phyloP scores from a whole-genome alignment of 1,140 invertebrate genomes.

The Tetraneura akinire region DNA sequence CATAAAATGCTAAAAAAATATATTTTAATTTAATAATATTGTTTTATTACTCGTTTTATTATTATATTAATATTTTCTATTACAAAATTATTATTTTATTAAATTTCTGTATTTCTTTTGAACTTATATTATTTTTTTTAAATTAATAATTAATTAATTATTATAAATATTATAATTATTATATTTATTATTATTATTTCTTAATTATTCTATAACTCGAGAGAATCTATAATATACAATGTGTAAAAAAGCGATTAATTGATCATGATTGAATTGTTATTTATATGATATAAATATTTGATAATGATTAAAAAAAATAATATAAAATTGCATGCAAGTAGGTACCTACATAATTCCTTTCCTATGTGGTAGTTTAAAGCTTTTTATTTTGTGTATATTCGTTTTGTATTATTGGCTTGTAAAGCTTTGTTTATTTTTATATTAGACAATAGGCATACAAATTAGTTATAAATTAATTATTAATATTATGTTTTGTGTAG shows the following conservation, averaged over 20 bases:
- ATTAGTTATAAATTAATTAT: background rate
- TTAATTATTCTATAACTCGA: too few relatives aligned
- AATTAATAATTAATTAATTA: too few relatives aligned
- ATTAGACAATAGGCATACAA: background rate
- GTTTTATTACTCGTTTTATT: too few relatives aligned
- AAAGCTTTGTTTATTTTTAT: constrained; percentile 3
- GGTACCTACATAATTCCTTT: background rate
- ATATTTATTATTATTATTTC: too few relatives aligned
- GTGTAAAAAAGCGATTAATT: constrained; percentile 14
- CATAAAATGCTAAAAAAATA: too few relatives aligned
- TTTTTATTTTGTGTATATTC: constrained; percentile 39
- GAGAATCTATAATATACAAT: background rate
- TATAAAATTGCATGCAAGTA: constrained; percentile 29
- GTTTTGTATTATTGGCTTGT: constrained; percentile 42
- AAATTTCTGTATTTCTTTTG: too few relatives aligned
- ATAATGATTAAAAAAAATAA: background rate
- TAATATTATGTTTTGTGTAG: constrained; percentile 29
- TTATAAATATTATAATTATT: too few relatives aligned
- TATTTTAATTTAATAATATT: too few relatives aligned
- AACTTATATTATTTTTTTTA: too few relatives aligned
- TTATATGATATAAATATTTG: background rate
- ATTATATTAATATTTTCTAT: too few relatives aligned
- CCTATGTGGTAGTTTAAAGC: constrained; percentile 35
- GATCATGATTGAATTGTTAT: background rate
- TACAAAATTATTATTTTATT: too few relatives aligned